Base-by-base conservation (phyloP, 2,888 invertebrate species). In the Megamerina dolium region DNA sequence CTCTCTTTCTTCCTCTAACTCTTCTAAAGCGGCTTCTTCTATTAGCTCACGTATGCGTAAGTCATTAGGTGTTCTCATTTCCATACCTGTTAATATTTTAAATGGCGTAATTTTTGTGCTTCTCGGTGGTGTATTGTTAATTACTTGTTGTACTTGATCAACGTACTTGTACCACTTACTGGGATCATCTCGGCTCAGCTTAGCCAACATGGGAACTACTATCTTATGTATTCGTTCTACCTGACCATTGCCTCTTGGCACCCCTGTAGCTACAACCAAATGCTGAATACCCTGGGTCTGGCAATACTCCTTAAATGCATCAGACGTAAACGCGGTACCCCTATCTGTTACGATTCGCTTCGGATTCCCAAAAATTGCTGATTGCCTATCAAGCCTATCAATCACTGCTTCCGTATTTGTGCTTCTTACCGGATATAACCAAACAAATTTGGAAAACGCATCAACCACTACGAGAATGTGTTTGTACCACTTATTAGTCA, bases 321-420 rank as follows among this genome's bases (percentile, higher is more conserved):
- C 52, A 1, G 63, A 58, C 0, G 67, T 71, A 38, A 66, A 72
- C 3, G 59, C 58, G 10, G 61, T 56, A 10, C 69, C 68, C 32
- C 63, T 46, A 43, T 72, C 69, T 1, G 60, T 56, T 9, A 71
- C 58, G 9, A 70, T 51, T 6, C 59, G 41, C 6, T 33, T 50
- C 6, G 62, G 60, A 13, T 46, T 65, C 1, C 48, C 45, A 29
- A 51, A 46, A 10, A 40, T 21, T 2, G 31, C 35, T 5, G 48
- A 18, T 8, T 50, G 45, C 21, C 27, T 44, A n/a, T 20, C 17
- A 3, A 68, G 29, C 39, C 58, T 63, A 1, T 54, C 32, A 10
- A 68, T 4, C 0, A 56, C 58, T 32, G 69, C 64, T 18, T 49
- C 50, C 4, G 53, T 38, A 1, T 54, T 48, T 1, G 54, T 56